Base-by-base conservation (phyloP, 2,113 vertebrate genomes). In the Peromyscus californicus region DNA sequence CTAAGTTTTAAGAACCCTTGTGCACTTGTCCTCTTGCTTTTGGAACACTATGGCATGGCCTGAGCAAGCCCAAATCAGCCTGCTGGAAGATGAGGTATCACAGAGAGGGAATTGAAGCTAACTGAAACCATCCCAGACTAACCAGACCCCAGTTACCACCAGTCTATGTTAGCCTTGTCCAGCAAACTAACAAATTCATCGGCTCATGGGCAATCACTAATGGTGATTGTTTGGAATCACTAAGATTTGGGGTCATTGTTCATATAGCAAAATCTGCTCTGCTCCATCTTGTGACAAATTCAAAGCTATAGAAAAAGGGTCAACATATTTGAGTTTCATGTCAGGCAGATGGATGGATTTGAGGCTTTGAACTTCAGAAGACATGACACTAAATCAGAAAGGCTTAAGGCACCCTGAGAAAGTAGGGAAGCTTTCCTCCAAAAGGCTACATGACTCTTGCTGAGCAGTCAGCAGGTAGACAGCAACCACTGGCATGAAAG, bases 261-360 rank as follows among this genome's bases (percentile, higher is more conserved):
- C 90, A 86, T 57, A 26, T 9, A 83, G 15, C 45, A 93, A 82
- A 94, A 87, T 70, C 33, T 89, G 22, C 85, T 70, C 33, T 89
- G 26, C 85, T 86, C 48, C 13, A 36, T 79, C 67, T 31, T 54
- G 13, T 61, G 36, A 74, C 80, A 36, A 95, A 63, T 59, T 69
- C 39, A 36, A 91, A 89, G 59, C 83, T 83, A 51, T 57, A 80
- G 36, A 63, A 76, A 90, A 76, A 90, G 21, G 36, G 45, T 45
- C 31, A 24, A 42, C 54, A 48, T 45, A 1, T 54, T 88, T 85
- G 80, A 61, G 48, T 67, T 80, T 93, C 4, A 19, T 9, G 67
- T 61, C 2, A 79, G 54, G 42, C 24, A 61, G 3, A 92, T 84
- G 10, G 84, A 45, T 74, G 19, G 29, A 26, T 79, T 45, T 63